A percentile compares a stretch with the other conserved stretches of the same genome.
phyloP scores from a whole-genome alignment of 37 sponge, comb jelly and placozoan genomes.

The Mnemiopsis leidyi region DNA sequence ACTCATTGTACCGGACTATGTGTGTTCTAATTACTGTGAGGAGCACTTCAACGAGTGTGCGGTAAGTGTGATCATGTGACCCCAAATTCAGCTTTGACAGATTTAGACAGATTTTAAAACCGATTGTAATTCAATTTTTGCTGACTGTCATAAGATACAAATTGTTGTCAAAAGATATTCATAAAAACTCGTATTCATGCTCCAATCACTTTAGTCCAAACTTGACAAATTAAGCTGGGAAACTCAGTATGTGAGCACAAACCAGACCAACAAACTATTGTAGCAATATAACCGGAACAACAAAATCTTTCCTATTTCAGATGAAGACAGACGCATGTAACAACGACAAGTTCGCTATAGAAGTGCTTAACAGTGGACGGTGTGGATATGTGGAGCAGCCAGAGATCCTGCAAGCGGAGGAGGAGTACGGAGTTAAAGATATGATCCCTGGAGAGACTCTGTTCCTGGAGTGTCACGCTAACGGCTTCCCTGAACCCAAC shows the following conservation, averaged over 20 bases:
- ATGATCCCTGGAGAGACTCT: not conserved
- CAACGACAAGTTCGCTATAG: not conserved
- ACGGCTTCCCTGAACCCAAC: not conserved
- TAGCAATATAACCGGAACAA: no score
- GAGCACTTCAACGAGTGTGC: not conserved
- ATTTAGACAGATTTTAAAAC: no score
- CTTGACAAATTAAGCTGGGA: not conserved
- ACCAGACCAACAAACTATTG: no score
- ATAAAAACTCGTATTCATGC: no score
- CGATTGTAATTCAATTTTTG: no score
- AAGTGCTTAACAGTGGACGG: not conserved
- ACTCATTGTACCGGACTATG: not conserved
- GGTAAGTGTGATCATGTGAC: not conserved
- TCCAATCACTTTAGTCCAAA: not conserved
- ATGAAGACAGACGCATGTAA: slow-evolving; percentile 11
- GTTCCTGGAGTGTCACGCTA: not conserved
- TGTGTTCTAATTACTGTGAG: slow-evolving; percentile 62
- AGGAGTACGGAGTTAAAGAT: not conserved
- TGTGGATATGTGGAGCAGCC: not conserved
- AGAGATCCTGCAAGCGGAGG: not conserved
- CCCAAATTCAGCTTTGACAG: no score
- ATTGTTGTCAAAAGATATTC: no score
- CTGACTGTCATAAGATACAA: no score
- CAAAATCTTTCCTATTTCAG: no score
- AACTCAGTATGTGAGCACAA: no score